Evolutionary conservation across 2,113 vertebrate species (phyloP), one percentile per base, ranked within the genome.

Genomic region (Potamarius usumacintae): DNA sequence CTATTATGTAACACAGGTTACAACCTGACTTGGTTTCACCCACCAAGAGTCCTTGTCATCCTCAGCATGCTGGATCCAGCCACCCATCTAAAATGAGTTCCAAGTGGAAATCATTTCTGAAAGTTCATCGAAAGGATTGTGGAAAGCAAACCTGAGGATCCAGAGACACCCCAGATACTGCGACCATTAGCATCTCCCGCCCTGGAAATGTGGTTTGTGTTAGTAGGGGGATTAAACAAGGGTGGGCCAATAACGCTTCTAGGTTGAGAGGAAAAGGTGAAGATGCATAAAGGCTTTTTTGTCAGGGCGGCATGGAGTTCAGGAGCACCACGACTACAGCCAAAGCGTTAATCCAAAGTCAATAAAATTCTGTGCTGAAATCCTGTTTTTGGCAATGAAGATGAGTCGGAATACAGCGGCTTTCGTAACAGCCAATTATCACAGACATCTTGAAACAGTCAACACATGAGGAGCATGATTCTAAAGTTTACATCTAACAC

Each of bases 351-450:
- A 14, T 90, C 88, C 79, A 89, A 90, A 87, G 85, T 89, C 90
- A 89, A 87, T 82, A 89, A 42, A 25, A 87, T 84, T 60, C 22
- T 67, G 53, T 58, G 11, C 69, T 15, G 18, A 86, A 82, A 82
- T 72, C 48, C 30, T 71, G 74, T 87, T 84, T 79, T 79, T 90
- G 87, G 87, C 85, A 67, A 83, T 25, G n/a, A 17, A 76, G 25
- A 67, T 17, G 53, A 27, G 52, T 72, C 81, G n/a, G 60, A 88
- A 84, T 67, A 77, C 50, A 81, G 81, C 65, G 34, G 88, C 72
- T 83, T 89, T 79, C 22, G 18, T 83, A 86, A 86, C 80, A 88
- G 74, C 87, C 89, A 90, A 80, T 80, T 76, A 86, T 78, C 87
- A 86, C 57, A 71, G 50, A 86, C 84, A 90, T 88, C 74, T 82